phyloP scores from a whole-genome alignment of 2,888 invertebrate species.

The Mesopsocus fuscifrons region DNA sequence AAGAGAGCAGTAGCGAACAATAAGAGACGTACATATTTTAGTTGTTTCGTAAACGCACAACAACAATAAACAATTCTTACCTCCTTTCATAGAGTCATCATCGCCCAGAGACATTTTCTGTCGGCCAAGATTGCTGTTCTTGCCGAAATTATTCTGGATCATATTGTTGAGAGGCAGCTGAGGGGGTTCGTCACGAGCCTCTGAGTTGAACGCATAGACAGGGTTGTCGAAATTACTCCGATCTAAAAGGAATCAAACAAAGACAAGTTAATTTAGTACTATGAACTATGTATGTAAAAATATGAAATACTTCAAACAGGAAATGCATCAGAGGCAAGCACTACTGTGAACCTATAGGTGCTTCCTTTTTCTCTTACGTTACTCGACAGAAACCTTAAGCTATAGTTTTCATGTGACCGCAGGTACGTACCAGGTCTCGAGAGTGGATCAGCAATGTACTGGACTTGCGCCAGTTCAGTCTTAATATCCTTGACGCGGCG shows the following conservation, averaged over 20 bases:
- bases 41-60: no score
- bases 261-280: constrained; percentile 9
- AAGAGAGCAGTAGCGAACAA: no score
- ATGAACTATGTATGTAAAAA: background rate
- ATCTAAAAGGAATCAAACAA: constrained; percentile 29
- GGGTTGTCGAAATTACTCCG: constrained; percentile 85
- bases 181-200: constrained; percentile 23
- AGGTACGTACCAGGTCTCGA: constrained; percentile 33
- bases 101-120: constrained; percentile 28
- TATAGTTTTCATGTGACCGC: background rate
- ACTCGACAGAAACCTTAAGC: background rate
- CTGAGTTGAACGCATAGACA: constrained; percentile 44
- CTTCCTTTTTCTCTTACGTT: no score
- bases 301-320: background rate
- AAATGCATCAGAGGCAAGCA: no score
- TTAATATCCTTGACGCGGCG: constrained; percentile 63
- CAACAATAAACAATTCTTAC: constrained; percentile 17
- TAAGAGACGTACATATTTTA: no score
- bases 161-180: constrained; percentile 27
- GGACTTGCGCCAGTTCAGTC: constrained; percentile 72
- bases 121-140: constrained; percentile 39
- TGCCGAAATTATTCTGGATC: constrained; percentile 34
- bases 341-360: no score
- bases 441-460: constrained; percentile 64
- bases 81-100: constrained; percentile 30